Evolutionary conservation across 30 jellyfish, hydroid and myxozoan genomes (phyloP), one percentile per base, ranked within the genome.

Genomic region (Aurelia aurita complex sp. Pacific): DNA sequence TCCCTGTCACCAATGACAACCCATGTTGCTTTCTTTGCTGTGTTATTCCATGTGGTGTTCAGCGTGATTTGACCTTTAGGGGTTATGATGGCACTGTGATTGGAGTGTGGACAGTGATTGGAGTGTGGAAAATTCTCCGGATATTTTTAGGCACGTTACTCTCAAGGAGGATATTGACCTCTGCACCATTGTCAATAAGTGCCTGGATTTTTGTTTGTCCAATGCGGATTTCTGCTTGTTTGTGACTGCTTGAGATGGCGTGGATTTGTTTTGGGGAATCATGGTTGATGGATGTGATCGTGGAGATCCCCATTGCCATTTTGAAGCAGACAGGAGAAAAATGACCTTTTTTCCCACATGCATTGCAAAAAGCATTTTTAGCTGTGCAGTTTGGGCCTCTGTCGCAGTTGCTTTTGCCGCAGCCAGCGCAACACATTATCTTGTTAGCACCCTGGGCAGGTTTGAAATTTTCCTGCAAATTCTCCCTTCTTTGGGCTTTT

Each of bases 101-200:
- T n/a, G n/a, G 4, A 1, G 46, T 38, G 2, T 63, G 79, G 4
- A 35, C 68, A n/a, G 69, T 63, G 77, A 23, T 38, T 42, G 77
- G 79, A 43, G 79, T 61, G 23, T 33, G 54, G 33, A 74, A 53
- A 34, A 77, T 77, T 62, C 78, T 77, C 19, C 54, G 57, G 67
- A 42, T 77, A 36, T 62, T 67, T 32, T 35, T 46, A 0, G 79
- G 79, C 68, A 57, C 77, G 0, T 64, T 51, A 23, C 67, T 61
- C 43, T 77, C 88, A n/a, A 62, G 77, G 16, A 60, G 60, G 42
- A 77, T 65, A 50, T 62, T 77, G 40, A 64, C 79, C 17, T 64
- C 77, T 35, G 68, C 88, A 23, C 88, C 88, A 11, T 79, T 60
- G 67, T 77, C 88, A 65, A 77, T 77, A 15, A 59, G 42, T 54